Evolutionary conservation across 2,888 invertebrate species (phyloP).

Genomic region (Hedychridium roseum): DNA sequence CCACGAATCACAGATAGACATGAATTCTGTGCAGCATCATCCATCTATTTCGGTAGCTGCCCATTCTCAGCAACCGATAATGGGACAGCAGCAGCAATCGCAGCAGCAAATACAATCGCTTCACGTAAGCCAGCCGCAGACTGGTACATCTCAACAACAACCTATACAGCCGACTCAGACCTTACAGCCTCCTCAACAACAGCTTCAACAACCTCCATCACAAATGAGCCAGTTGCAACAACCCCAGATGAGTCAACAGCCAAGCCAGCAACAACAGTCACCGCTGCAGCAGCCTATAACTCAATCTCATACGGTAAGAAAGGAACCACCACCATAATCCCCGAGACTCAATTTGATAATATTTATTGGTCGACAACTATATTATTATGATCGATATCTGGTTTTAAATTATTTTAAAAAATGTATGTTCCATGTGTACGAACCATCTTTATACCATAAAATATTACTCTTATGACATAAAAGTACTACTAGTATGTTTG

Average conservation of each 20-base stretch:
- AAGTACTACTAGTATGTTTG: no score
- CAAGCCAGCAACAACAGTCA: slow-evolving; percentile 26
- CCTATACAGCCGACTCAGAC: slow-evolving; percentile 19
- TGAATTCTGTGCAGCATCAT: slow-evolving; percentile 41
- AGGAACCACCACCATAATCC: no score
- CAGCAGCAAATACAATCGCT: slow-evolving; percentile 44
- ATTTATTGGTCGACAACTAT: no score
- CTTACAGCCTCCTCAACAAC: slow-evolving; percentile 19
- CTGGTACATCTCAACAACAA: slow-evolving; percentile 19
- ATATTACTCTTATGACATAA: no score
- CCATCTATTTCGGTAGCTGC: slow-evolving; percentile 33
- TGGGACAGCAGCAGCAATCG: slow-evolving; percentile 47
- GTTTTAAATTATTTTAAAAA: no score
- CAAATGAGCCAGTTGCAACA: slow-evolving; percentile 36
- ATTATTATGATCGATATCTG: no score
- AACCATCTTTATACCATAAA: no score
- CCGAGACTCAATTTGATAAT: no score
- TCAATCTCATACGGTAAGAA: slow-evolving; percentile 26
- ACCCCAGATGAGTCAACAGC: slow-evolving; percentile 29
- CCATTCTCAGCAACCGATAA: slow-evolving; percentile 35
- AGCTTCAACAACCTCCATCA: slow-evolving; percentile 30
- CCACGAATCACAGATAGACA: slow-evolving; percentile 47
- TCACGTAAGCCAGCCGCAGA: slow-evolving; percentile 23
- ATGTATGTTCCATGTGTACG: no score
- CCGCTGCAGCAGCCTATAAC: slow-evolving; percentile 23